Conservation (phyloP, 2,888 invertebrate species). For the Hypsopygia costalis region DNA sequence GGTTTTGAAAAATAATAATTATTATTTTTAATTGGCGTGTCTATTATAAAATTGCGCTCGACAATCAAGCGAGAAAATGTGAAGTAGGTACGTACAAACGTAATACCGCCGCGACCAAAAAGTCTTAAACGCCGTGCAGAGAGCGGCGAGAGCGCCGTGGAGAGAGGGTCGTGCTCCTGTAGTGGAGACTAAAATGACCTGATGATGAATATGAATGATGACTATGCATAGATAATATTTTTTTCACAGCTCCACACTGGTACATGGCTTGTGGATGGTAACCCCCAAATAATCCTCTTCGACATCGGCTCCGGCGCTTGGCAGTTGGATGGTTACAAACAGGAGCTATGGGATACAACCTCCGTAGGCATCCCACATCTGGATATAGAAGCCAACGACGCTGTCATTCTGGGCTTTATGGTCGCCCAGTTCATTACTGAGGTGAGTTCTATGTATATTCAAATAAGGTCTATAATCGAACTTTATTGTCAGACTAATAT, state of each 20-base stretch:
- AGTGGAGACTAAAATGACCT: no score
- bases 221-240: no score
- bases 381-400: conserved; percentile 98
- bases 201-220: no score
- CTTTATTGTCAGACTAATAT: background rate
- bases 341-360: conserved; percentile 94
- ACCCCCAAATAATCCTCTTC: conserved; percentile 98
- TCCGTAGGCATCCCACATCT: conserved; percentile 94
- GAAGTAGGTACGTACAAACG: no score
- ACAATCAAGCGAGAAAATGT: no score
- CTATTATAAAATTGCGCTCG: no score
- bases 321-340: conserved; percentile 97
- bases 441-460: conserved; percentile 76
- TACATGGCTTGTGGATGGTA: conserved; percentile 99
- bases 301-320: conserved; percentile 98
- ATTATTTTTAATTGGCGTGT: no score
- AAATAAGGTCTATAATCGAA: background rate
- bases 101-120: no score
- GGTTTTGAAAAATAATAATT: no score
- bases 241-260: conserved; percentile 91
- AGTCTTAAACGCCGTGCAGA: no score
- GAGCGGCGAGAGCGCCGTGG: no score
- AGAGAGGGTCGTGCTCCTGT: no score
- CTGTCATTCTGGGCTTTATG: conserved; percentile 97
- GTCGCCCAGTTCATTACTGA: conserved; percentile 95